A percentile compares a stretch with the other conserved stretches of the same genome.
phyloP scores from a whole-genome alignment of 1,140 invertebrate genomes.

The Temnothorax longispinosus region DNA sequence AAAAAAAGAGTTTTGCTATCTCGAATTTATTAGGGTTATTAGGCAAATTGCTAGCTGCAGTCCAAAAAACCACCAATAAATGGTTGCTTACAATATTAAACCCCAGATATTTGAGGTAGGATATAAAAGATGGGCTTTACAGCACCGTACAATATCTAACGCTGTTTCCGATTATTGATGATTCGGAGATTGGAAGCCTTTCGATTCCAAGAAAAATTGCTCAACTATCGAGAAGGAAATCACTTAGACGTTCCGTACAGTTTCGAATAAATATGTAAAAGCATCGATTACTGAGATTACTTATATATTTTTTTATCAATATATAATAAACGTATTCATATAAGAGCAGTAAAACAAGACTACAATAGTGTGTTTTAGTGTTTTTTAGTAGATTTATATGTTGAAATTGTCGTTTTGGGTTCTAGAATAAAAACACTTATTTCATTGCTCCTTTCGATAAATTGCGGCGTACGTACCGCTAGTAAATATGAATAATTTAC shows the following conservation, averaged over 20 bases:
- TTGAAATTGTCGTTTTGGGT: conserved; percentile 30
- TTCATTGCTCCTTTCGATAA: conserved; percentile 45
- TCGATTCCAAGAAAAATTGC: not conserved
- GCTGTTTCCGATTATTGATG: not conserved
- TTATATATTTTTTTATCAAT: conserved; percentile 43
- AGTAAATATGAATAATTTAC: conserved; percentile 33
- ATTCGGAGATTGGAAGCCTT: not conserved
- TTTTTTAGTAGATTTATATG: conserved; percentile 39
- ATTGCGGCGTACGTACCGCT: conserved; percentile 12
- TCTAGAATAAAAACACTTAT: conserved; percentile 52
- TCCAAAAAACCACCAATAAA: not conserved
- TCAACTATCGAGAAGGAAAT: not conserved
- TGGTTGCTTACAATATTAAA: not conserved
- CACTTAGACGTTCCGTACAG: not conserved
- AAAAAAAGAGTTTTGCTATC: not conserved
- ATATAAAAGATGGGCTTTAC: not conserved
- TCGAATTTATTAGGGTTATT: conserved; percentile 3
- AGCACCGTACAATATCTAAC: not conserved
- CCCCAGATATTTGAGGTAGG: not conserved
- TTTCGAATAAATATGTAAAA: conserved; percentile 21
- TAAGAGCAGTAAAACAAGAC: conserved; percentile 38
- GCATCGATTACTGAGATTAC: conserved; percentile 11
- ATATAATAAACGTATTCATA: conserved; percentile 52
- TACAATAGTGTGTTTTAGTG: conserved; percentile 44
- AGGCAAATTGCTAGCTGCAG: not conserved